Conservation (phyloP, 2,888 invertebrate genomes). For the Eurois occulta region DNA sequence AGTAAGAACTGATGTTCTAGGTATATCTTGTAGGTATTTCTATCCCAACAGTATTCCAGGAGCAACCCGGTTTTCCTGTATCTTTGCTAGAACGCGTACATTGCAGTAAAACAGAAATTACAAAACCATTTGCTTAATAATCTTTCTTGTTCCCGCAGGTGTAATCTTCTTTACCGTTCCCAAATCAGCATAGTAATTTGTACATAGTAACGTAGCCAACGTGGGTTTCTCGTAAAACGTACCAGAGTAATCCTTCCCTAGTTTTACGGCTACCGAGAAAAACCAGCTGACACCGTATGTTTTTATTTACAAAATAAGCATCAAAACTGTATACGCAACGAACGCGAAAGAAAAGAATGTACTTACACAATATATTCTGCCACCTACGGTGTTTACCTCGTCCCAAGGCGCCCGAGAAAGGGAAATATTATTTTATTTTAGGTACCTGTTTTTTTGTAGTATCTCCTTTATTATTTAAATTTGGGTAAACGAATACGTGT, state of each 20-base stretch:
- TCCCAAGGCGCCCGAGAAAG: constrained; percentile 59
- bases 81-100: not conserved
- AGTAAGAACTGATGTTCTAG: not conserved
- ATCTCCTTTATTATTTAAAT: constrained; percentile 67
- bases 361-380: constrained; percentile 64
- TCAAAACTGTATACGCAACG: constrained; percentile 53
- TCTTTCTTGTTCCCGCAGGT: not conserved
- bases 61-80: not conserved
- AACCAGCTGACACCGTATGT: constrained; percentile 58
- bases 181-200: constrained; percentile 63
- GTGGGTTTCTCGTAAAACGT: constrained; percentile 59
- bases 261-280: constrained; percentile 64
- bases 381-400: constrained; percentile 67
- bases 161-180: constrained; percentile 35
- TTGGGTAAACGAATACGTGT: constrained; percentile 44
- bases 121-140: not conserved
- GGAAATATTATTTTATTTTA: constrained; percentile 68
- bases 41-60: not conserved
- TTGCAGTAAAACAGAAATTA: not conserved
- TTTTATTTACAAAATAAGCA: constrained; percentile 66
- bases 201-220: constrained; percentile 24
- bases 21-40: not conserved
- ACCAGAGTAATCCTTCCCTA: constrained; percentile 60
- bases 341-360: constrained; percentile 52
- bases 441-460: constrained; percentile 60